A percentile compares a stretch with the other conserved stretches of the same genome.
These are phyloP conservation scores for Varanus salvator DNA, from an alignment of 2,113 vertebrate species.

Conservation along the genomic window DNA sequence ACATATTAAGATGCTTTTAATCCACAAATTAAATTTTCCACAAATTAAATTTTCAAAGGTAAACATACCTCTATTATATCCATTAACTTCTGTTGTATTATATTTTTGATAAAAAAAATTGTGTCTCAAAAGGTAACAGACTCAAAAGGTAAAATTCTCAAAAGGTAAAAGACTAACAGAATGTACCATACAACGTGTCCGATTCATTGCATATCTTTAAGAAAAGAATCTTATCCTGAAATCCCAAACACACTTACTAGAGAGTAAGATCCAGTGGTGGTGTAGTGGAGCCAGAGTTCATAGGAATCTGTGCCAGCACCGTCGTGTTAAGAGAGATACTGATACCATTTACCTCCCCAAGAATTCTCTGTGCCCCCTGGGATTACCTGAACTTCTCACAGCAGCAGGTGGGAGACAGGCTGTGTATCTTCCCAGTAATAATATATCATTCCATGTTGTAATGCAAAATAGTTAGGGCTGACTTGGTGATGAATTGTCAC, in stretches of 20 bases:
- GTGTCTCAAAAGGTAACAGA: neutral
- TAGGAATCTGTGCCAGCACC: too few species aligned
- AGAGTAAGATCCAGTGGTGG: neutral
- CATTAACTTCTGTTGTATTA: neutral
- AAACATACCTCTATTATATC: neutral
- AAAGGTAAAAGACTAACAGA: neutral
- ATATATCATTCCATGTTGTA: too few species aligned
- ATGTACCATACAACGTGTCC: neutral
- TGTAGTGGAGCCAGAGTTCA: too few species aligned
- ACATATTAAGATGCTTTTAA: neutral
- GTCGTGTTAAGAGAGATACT: too few species aligned
- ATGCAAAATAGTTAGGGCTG: too few species aligned
- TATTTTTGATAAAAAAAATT: too few species aligned
- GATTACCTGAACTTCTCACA: too few species aligned
- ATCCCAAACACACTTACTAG: neutral
- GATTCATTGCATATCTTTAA: neutral
- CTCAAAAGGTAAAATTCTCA: neutral
- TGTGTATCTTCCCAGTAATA: too few species aligned
- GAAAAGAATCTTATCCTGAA: neutral
- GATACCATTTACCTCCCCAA: too few species aligned
- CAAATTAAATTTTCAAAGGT: neutral
- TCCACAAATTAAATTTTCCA: neutral
- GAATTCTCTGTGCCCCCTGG: too few species aligned
- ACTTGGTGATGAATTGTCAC: too few species aligned
- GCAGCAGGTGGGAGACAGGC: too few species aligned